phyloP scores from a whole-genome alignment of 2,888 invertebrate genomes.

The Ceratothoa steindachneri region DNA sequence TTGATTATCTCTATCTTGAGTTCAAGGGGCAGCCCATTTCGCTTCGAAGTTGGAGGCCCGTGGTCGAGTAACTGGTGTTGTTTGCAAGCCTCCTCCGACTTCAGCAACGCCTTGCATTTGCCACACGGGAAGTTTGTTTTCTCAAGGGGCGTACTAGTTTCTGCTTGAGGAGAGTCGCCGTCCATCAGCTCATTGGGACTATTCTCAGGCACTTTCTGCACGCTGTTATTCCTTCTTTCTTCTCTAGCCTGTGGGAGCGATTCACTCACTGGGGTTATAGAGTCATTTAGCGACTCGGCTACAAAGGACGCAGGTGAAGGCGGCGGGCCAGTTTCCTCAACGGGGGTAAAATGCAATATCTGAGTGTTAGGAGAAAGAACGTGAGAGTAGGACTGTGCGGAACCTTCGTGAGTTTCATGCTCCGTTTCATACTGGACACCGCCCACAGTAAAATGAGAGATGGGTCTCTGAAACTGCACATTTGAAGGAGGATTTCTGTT shows the following conservation, averaged over 20 bases:
- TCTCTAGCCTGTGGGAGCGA: not conserved
- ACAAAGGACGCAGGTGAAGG: not conserved
- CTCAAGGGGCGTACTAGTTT: not conserved
- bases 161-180: not conserved
- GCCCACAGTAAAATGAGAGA: not conserved
- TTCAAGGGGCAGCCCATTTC: constrained; percentile 37
- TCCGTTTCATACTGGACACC: not conserved
- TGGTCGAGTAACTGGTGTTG: constrained; percentile 30
- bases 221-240: not conserved
- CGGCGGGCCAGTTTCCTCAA: not conserved
- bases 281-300: not conserved
- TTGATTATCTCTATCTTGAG: constrained; percentile 46
- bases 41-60: constrained; percentile 19
- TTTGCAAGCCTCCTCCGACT: constrained; percentile 22
- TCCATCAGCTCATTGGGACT: not conserved
- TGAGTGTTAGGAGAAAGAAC: not conserved
- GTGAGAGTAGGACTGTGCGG: not conserved
- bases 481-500: not conserved
- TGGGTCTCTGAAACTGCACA: not conserved
- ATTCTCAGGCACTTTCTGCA: not conserved
- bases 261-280: not conserved
- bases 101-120: not conserved
- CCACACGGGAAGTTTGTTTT: not conserved
- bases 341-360: not conserved
- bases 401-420: not conserved